Evolutionary conservation across 2,797 vertebrate genomes (phyloP).

Genomic region (Girardinus metallicus): DNA sequence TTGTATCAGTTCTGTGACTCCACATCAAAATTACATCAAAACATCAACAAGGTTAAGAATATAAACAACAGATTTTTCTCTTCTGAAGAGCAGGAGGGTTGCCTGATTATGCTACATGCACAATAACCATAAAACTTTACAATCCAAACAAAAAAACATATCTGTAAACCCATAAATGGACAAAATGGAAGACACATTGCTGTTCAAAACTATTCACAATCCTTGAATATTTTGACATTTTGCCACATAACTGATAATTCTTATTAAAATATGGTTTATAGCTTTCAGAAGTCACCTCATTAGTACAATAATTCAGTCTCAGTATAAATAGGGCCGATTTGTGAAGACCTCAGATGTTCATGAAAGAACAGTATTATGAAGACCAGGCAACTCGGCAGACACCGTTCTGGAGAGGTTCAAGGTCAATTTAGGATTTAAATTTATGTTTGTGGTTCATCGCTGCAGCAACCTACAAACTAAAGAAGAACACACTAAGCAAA

Average conservation of each 20-base stretch:
- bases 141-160: not conserved
- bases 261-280: not conserved
- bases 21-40: not conserved
- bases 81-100: not conserved
- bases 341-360: not conserved
- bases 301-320: not conserved
- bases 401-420: not conserved
- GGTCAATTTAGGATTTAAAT: not conserved
- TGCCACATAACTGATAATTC: not conserved
- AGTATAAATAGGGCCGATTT: not conserved
- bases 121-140: not conserved
- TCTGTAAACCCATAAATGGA: not conserved
- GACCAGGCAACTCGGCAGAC: not conserved
- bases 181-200: not conserved
- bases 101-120: not conserved
- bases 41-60: slow-evolving; percentile 1
- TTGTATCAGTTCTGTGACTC: slow-evolving; percentile 15
- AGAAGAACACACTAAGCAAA: slow-evolving; percentile 12
- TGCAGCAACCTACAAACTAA: slow-evolving; percentile 33
- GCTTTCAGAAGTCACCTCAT: not conserved
- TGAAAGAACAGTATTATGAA: not conserved
- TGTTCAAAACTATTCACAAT: not conserved
- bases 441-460: not conserved
- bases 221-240: not conserved
- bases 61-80: not conserved